Conservation (phyloP, 2,113 vertebrate species). For the Phaethon lepturus region DNA sequence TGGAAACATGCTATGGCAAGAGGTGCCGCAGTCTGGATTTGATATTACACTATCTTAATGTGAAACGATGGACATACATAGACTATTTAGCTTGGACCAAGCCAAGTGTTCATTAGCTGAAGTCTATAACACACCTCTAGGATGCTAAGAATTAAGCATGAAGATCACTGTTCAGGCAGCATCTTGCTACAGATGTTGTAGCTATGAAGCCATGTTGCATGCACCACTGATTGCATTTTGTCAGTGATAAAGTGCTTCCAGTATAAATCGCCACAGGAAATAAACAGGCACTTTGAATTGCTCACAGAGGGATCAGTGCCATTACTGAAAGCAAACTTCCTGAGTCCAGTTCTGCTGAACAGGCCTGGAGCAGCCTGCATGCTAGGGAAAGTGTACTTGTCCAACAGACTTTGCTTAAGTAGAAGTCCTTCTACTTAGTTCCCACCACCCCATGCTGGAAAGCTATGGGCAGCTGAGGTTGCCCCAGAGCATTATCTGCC, state of each 20-base stretch:
- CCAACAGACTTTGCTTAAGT: background rate
- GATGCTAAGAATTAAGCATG: background rate
- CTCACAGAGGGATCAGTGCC: background rate
- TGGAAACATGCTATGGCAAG: background rate
- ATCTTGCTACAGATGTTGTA: background rate
- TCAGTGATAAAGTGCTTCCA: background rate
- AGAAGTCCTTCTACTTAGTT: background rate
- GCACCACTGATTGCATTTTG: background rate
- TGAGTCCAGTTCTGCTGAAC: background rate
- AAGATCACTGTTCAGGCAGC: background rate
- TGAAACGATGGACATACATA: background rate
- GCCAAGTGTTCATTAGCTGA: background rate
- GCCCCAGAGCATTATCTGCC: background rate
- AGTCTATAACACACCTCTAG: background rate
- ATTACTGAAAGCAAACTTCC: background rate
- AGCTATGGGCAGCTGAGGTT: background rate
- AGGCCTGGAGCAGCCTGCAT: background rate
- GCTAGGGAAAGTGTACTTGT: background rate
- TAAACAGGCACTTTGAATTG: background rate
- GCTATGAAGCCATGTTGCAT: background rate
- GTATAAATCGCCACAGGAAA: background rate
- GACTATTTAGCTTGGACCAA: background rate
- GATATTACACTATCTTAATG: background rate
- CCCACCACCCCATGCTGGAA: background rate
- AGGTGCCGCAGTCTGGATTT: background rate